phyloP scores from a whole-genome alignment of 2,888 invertebrate species.

The Drosophila lacicola region DNA sequence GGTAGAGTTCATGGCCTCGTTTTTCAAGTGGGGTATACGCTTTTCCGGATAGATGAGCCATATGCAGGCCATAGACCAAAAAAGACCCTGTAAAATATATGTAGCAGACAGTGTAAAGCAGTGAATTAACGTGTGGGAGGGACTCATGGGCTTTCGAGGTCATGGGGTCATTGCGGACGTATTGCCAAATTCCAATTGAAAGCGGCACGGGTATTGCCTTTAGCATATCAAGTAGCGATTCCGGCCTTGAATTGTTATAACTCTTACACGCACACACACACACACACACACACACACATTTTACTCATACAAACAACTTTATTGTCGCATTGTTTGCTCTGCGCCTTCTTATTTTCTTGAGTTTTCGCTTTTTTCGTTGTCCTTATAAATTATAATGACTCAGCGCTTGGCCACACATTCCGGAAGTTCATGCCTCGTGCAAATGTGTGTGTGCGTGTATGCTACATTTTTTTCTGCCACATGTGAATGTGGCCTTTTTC shows the following conservation, averaged over 20 bases:
- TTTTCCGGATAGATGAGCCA: slow-evolving; percentile 90
- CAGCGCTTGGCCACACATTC: slow-evolving; percentile 55
- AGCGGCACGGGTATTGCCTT: slow-evolving; percentile 36
- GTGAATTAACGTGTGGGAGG: slow-evolving; percentile 9
- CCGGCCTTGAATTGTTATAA: slow-evolving; percentile 73
- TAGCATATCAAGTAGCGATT: slow-evolving; percentile 65
- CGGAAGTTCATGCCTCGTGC: slow-evolving; percentile 63
- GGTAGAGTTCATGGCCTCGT: slow-evolving; percentile 88
- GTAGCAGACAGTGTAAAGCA: slow-evolving; percentile 17
- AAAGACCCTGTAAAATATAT: slow-evolving; percentile 87
- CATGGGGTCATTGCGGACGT: slow-evolving; percentile 63
- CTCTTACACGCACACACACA: slow-evolving; percentile 31
- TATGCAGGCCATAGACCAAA: slow-evolving; percentile 90
- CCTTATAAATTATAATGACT: slow-evolving; percentile 77
- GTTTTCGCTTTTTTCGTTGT: slow-evolving; percentile 19
- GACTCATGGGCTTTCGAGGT: slow-evolving; percentile 40
- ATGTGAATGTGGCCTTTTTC: slow-evolving; percentile 21
- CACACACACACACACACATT: slow-evolving; percentile 7
- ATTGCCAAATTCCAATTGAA: slow-evolving; percentile 64
- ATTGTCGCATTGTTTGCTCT: slow-evolving; percentile 69
- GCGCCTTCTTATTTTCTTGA: slow-evolving; percentile 19
- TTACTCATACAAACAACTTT: slow-evolving; percentile 51
- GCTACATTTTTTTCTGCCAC: slow-evolving; percentile 18
- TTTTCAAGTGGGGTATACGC: slow-evolving; percentile 89
- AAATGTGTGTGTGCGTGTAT: slow-evolving; percentile 13